Conservation (phyloP, 2,797 vertebrate species). For the Dipus sagitta region DNA sequence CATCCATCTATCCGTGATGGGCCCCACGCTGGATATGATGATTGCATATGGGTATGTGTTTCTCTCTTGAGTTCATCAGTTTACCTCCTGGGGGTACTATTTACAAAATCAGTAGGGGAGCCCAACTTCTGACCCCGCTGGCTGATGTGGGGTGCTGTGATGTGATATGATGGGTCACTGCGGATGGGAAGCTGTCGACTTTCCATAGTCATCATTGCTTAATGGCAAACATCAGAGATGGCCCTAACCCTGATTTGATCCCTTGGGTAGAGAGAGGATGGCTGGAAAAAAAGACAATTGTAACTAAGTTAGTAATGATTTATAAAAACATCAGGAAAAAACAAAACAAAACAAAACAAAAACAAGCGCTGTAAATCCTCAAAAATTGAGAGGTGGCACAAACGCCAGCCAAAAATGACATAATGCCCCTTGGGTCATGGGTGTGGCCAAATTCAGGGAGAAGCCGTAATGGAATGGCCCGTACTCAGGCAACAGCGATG, state of each 20-base stretch:
- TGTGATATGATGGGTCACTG: conserved; percentile 57
- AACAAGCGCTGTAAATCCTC: conserved; percentile 24
- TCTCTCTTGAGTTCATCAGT: neutral
- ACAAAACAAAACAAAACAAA: neutral
- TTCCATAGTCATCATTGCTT: conserved; percentile 63
- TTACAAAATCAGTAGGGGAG: conserved; percentile 30
- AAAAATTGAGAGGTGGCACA: conserved; percentile 36
- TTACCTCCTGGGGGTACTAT: conserved; percentile 14
- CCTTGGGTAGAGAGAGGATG: conserved; percentile 46
- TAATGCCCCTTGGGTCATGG: conserved; percentile 1
- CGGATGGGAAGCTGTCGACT: conserved; percentile 50
- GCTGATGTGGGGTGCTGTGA: neutral
- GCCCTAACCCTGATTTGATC: conserved; percentile 28
- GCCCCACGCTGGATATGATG: neutral
- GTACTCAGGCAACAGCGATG: neutral
- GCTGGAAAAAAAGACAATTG: conserved; percentile 65
- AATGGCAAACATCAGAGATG: conserved; percentile 53
- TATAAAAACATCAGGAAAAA: conserved; percentile 52
- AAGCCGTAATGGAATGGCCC: neutral
- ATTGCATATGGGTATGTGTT: no score
- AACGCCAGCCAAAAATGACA: conserved; percentile 55
- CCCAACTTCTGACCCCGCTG: conserved; percentile 21
- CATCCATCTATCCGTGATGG: neutral
- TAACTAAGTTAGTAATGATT: conserved; percentile 70
- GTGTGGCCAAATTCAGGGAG: conserved; percentile 22